Evolutionary conservation across 2,888 invertebrate genomes (phyloP).

Genomic region (Iphiclides podalirius): DNA sequence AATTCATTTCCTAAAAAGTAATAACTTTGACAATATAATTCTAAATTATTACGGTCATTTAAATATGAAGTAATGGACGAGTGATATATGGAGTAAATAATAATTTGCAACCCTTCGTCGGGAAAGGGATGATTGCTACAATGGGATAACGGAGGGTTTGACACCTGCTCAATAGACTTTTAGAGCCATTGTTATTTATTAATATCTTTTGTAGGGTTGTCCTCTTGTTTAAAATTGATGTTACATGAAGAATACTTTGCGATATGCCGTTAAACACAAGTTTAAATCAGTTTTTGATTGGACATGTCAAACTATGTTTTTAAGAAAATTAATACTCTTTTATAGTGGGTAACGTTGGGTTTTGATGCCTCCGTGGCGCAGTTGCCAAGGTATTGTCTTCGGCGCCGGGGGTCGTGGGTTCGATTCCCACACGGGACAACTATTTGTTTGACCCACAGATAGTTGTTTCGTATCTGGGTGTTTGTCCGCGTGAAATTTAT

Average conservation of each 20-base stretch:
- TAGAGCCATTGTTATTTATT: constrained; percentile 32
- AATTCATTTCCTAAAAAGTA: too few species aligned
- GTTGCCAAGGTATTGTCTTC: too few species aligned
- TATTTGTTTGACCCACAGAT: too few species aligned
- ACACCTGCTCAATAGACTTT: constrained; percentile 62
- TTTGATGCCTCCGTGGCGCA: too few species aligned
- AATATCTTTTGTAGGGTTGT: constrained; percentile 8
- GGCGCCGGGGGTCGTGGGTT: too few species aligned
- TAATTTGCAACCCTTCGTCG: constrained; percentile 75
- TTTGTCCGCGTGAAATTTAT: too few species aligned
- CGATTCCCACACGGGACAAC: too few species aligned
- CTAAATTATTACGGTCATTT: constrained; percentile 71
- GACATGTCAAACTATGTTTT: too few species aligned
- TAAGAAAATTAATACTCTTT: too few species aligned
- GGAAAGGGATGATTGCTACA: constrained; percentile 54
- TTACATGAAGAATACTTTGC: not conserved
- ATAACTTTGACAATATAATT: constrained; percentile 57
- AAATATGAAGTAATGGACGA: constrained; percentile 62
- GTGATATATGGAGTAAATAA: constrained; percentile 75
- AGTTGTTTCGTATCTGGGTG: too few species aligned
- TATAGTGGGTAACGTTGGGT: too few species aligned
- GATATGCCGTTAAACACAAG: constrained; percentile 8
- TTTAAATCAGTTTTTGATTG: constrained; percentile 15
- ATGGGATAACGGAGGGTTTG: constrained; percentile 44
- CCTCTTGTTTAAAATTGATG: not conserved